A percentile compares a stretch with the other conserved stretches of the same genome.
Conservation (phyloP, 2,113 vertebrate species). For the Haplotaxodon microlepis region DNA sequence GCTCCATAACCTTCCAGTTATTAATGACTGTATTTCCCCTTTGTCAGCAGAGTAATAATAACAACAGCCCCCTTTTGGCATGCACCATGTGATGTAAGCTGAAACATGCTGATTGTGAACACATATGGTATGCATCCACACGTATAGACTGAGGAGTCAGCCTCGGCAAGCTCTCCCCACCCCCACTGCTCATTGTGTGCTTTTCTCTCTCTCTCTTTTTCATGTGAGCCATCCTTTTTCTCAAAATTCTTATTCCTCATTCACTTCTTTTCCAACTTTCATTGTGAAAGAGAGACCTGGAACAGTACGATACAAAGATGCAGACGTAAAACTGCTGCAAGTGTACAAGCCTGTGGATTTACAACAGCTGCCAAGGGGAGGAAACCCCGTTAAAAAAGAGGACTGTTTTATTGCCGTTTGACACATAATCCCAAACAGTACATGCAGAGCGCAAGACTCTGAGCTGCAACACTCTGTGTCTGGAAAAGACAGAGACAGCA, state of each 20-base stretch:
- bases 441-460: not conserved
- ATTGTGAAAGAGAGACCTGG: not conserved
- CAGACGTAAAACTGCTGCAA: not conserved
- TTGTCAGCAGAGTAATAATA: constrained; percentile 58
- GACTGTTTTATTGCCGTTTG: constrained; percentile 41
- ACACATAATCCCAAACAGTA: constrained; percentile 42
- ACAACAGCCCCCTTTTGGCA: constrained; percentile 14
- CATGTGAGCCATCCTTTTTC: not conserved
- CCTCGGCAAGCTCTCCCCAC: not conserved
- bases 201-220: not conserved
- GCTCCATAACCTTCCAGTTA: not conserved
- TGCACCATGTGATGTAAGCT: constrained; percentile 34
- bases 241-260: not conserved
- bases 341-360: not conserved
- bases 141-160: not conserved
- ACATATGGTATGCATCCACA: constrained; percentile 52
- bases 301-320: not conserved
- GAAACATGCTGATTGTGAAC: constrained; percentile 44
- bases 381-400: constrained; percentile 30
- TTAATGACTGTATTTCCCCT: constrained; percentile 23
- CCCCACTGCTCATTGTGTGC: not conserved
- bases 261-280: not conserved
- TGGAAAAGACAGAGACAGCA: constrained; percentile 48
- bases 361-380: constrained; percentile 17
- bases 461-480: constrained; percentile 3